Evolutionary conservation across 2,797 vertebrate species (phyloP).

Genomic region (Sarcoramphus papa): DNA sequence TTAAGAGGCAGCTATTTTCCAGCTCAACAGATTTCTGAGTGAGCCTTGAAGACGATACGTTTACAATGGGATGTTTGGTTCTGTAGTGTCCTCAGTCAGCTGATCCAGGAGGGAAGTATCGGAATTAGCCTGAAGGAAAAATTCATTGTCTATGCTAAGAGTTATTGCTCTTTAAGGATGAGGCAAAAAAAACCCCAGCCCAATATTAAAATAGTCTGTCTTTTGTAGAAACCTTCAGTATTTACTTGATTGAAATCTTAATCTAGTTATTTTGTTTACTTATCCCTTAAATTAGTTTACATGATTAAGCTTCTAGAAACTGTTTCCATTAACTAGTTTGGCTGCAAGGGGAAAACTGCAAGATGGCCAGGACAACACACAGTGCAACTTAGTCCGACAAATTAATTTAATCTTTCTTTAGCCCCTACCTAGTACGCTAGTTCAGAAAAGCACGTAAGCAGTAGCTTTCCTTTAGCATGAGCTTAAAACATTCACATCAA

Average conservation of each 20-base stretch:
- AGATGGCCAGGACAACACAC: not conserved
- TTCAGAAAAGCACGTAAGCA: not conserved
- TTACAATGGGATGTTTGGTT: not conserved
- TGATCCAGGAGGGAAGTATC: not conserved
- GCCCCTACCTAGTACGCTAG: not conserved
- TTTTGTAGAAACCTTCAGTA: not conserved
- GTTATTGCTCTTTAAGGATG: not conserved
- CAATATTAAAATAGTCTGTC: not conserved
- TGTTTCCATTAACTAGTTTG: not conserved
- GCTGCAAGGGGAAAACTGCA: not conserved
- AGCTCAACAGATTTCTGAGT: not conserved
- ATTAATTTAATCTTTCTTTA: not conserved
- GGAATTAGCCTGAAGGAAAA: not conserved
- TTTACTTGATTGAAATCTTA: not conserved
- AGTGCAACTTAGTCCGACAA: not conserved
- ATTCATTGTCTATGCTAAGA: not conserved
- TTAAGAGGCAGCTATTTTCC: not conserved
- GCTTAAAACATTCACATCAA: not conserved
- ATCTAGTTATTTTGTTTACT: not conserved
- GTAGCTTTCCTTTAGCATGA: not conserved
- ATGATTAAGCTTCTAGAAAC: not conserved
- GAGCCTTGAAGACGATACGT: not conserved
- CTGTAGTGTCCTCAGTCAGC: not conserved
- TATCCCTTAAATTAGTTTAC: not conserved
- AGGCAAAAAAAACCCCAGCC: not conserved